These are phyloP conservation scores for Ectropis grisescens DNA, from an alignment of 1,140 invertebrate species.

Conservation along the genomic window DNA sequence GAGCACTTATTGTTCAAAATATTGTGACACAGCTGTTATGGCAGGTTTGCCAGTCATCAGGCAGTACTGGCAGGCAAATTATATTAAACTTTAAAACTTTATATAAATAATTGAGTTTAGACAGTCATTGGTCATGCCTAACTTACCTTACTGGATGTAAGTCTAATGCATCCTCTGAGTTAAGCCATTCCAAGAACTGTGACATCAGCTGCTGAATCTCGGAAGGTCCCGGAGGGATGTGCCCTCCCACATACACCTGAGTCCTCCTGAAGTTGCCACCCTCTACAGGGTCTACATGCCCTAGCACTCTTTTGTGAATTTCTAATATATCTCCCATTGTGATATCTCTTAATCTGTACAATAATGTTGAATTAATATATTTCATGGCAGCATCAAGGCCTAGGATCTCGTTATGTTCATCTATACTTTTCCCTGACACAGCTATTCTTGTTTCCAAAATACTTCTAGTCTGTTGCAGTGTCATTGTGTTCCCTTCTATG, in stretches of 20 bases:
- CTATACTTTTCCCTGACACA: conserved; percentile 93
- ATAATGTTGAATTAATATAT: conserved; percentile 93
- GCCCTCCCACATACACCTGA: conserved; percentile 93
- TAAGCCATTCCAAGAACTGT: conserved; percentile 91
- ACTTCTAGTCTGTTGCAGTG: conserved; percentile 91
- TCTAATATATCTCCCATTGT: conserved; percentile 90
- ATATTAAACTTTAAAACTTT: no score
- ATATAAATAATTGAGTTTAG: no score
- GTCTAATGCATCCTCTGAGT: conserved; percentile 86
- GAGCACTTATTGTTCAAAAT: no score
- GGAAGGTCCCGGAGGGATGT: conserved; percentile 87
- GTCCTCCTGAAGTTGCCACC: conserved; percentile 86
- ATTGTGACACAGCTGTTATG: no score
- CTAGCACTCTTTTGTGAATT: conserved; percentile 93
- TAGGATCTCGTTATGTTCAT: conserved; percentile 97
- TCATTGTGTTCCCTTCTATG: conserved; percentile 98
- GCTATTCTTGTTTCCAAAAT: conserved; percentile 95
- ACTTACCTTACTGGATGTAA: conserved; percentile 90
- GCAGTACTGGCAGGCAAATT: no score
- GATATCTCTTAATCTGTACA: conserved; percentile 81
- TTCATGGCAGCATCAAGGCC: conserved; percentile 95
- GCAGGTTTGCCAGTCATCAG: no score
- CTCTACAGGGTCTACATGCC: conserved; percentile 92
- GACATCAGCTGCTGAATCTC: conserved; percentile 87
- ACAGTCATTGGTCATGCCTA: no score